phyloP scores from a whole-genome alignment of 1,140 invertebrate genomes.

The Bombus balteatus region DNA sequence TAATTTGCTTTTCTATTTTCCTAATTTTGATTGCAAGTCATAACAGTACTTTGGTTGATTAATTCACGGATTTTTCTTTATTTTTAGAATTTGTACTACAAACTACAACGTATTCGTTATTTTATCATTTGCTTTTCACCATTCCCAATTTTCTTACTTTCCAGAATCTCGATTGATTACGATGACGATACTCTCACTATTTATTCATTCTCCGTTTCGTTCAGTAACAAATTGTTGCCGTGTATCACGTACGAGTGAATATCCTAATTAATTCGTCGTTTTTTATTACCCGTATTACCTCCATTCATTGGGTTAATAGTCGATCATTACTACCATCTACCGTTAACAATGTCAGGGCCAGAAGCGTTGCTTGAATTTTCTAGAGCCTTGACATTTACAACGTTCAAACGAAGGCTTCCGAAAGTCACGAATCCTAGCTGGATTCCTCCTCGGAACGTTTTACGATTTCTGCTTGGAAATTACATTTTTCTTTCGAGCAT shows the following conservation, averaged over 20 bases:
- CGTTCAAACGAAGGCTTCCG: conserved; percentile 4
- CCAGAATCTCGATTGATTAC: fast-evolving
- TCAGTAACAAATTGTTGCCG: not conserved
- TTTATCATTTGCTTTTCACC: not conserved
- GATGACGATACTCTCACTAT: no score
- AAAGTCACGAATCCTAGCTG: conserved; percentile 22
- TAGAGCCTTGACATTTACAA: conserved; percentile 56
- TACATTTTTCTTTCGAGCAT: not conserved
- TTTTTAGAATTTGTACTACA: no score
- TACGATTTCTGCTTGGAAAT: not conserved
- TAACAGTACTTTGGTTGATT: no score
- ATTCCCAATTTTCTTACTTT: not conserved
- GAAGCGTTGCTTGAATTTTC: not conserved
- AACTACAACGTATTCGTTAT: not conserved
- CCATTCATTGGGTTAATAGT: conserved; percentile 9
- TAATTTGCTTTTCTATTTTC: no score
- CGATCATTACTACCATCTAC: conserved; percentile 25
- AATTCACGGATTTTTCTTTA: no score
- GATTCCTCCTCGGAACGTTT: not conserved
- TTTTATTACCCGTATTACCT: not conserved
- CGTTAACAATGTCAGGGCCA: not conserved
- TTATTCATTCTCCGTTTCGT: not conserved
- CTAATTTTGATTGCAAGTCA: no score
- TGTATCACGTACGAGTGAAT: not conserved
- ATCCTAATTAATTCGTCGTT: not conserved